A percentile compares a stretch with the other conserved stretches of the same genome.
phyloP scores from a whole-genome alignment of 2,888 invertebrate genomes.

The Tuberolachnus salignus region DNA sequence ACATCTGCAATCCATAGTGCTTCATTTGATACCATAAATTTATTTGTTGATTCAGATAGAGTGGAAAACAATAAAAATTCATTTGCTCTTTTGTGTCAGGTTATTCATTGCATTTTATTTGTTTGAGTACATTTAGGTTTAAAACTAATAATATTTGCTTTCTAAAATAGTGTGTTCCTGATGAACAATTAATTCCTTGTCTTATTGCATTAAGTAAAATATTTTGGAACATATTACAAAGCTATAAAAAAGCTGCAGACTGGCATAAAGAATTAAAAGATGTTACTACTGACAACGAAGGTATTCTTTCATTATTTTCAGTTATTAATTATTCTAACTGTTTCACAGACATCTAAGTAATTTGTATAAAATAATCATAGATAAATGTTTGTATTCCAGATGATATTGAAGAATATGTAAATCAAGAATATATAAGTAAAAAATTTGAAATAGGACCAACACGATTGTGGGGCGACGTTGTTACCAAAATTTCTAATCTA shows the following conservation, averaged over 20 bases:
- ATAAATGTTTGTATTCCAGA: constrained; percentile 59
- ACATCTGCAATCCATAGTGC: constrained; percentile 88
- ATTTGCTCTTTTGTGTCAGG: constrained; percentile 81
- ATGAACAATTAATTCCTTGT: constrained; percentile 74
- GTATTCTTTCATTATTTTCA: not conserved
- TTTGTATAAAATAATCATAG: not conserved
- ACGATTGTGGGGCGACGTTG: constrained; percentile 92
- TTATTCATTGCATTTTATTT: constrained; percentile 59
- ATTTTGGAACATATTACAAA: constrained; percentile 79
- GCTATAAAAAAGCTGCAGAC: constrained; percentile 76
- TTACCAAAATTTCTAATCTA: constrained; percentile 84
- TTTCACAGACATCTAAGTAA: no score
- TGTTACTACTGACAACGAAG: constrained; percentile 30
- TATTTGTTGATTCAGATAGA: constrained; percentile 66
- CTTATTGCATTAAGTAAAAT: constrained; percentile 85
- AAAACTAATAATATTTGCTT: constrained; percentile 2
- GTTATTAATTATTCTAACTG: constrained; percentile 8
- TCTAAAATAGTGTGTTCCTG: constrained; percentile 65
- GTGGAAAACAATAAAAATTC: constrained; percentile 68
- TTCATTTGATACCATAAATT: constrained; percentile 70
- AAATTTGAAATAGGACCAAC: constrained; percentile 86
- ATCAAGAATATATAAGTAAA: constrained; percentile 80
- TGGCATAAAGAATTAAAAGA: constrained; percentile 71
- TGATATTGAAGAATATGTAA: constrained; percentile 72
- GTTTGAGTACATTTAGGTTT: constrained; percentile 9